Percentiles rank a stretch among this genome's conserved stretches.
These are phyloP conservation scores for Thamnophis sirtalis DNA, from an alignment of 2,113 vertebrate genomes.

Conservation along the genomic window DNA sequence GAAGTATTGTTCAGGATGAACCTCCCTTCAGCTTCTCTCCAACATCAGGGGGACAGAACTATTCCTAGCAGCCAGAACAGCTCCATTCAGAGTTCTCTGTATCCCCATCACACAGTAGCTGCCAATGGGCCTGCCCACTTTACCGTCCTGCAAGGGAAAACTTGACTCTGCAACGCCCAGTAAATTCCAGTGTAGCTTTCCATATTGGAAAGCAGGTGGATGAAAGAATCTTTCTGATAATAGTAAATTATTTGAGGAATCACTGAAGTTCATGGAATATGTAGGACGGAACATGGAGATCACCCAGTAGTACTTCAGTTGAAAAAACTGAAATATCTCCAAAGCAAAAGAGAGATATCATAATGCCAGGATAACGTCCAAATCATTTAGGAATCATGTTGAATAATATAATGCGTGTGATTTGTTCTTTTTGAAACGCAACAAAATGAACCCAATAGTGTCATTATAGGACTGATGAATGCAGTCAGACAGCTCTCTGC, in stretches of 20 bases:
- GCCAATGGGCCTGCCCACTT: background rate
- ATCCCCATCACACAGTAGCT: background rate
- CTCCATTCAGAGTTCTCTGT: slow-evolving; percentile 2
- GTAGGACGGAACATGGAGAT: background rate
- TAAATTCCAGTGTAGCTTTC: too few relatives aligned
- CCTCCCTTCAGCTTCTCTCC: slow-evolving; percentile 19
- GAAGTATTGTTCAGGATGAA: slow-evolving; percentile 22
- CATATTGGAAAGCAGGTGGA: background rate
- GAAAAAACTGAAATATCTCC: background rate
- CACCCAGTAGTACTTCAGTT: background rate
- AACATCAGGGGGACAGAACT: slow-evolving; percentile 17
- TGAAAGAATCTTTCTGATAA: background rate
- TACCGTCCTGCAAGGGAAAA: background rate
- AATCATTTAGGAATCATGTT: background rate
- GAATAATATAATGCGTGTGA: background rate
- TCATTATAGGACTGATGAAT: background rate
- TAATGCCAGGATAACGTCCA: background rate
- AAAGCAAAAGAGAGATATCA: background rate
- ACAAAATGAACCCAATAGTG: background rate
- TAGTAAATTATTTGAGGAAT: background rate
- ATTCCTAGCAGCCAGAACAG: slow-evolving; percentile 5
- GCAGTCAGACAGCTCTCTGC: background rate
- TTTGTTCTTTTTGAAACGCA: background rate
- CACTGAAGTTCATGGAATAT: background rate
- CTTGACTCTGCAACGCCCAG: background rate